These are phyloP conservation scores for Rhynchonycteris naso DNA, from an alignment of 2,797 vertebrate species.

Conservation along the genomic window DNA sequence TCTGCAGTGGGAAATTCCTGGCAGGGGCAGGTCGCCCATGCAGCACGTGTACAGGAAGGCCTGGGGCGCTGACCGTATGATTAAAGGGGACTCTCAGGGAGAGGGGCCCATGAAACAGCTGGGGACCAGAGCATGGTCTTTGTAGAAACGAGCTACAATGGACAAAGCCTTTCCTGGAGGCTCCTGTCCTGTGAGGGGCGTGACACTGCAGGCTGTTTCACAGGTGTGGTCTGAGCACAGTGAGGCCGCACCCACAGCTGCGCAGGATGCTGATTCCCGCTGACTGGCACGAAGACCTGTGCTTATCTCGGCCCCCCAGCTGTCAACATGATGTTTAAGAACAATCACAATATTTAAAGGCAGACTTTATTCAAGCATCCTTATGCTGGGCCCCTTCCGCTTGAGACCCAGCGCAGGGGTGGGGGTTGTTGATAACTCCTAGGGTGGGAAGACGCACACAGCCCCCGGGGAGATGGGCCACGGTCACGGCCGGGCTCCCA, in stretches of 20 bases:
- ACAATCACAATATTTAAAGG: slow-evolving; percentile 81
- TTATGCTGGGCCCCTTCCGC: slow-evolving; percentile 5
- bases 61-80: fast-evolving
- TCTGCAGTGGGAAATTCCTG: too few relatives aligned
- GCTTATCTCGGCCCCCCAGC: slow-evolving; percentile 86
- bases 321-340: slow-evolving; percentile 85
- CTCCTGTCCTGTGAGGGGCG: not conserved
- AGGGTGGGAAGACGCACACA: too few relatives aligned
- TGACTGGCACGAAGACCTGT: slow-evolving; percentile 85
- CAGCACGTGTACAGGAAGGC: not conserved
- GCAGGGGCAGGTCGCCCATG: too few relatives aligned
- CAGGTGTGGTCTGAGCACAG: not conserved
- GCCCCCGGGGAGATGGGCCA: too few relatives aligned
- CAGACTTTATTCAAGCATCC: slow-evolving; percentile 62
- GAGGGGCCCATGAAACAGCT: fast-evolving
- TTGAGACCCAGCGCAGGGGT: not conserved
- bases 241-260: slow-evolving; percentile 78
- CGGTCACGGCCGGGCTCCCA: fast-evolving
- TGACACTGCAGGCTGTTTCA: not conserved
- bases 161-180: not conserved
- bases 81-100: not conserved
- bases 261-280: slow-evolving; percentile 86
- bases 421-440: not conserved
- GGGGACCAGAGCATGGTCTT: fast-evolving
- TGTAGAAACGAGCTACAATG: not conserved